Percentiles rank a stretch among this genome's conserved stretches.
phyloP scores from a whole-genome alignment of 1,140 invertebrate species.

The Lucilia cuprina region DNA sequence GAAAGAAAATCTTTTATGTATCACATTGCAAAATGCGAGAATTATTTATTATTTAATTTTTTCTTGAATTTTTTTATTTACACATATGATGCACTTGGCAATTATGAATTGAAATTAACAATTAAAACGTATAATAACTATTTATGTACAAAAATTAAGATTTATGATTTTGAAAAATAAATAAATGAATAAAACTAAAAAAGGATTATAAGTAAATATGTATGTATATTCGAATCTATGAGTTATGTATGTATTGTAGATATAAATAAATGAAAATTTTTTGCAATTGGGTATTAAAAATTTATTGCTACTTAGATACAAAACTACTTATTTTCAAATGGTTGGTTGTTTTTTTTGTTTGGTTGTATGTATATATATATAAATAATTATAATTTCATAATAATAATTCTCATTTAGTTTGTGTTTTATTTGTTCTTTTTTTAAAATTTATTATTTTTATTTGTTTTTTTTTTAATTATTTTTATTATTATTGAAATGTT shows the following conservation, averaged over 20 bases:
- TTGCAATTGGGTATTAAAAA: not conserved
- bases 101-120: too few relatives aligned
- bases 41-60: too few relatives aligned
- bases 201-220: not conserved
- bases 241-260: not conserved
- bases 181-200: not conserved
- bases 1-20: too few relatives aligned
- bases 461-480: not conserved
- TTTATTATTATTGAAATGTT: not conserved
- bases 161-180: too few relatives aligned
- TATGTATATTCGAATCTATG: not conserved
- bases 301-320: conserved; percentile 29
- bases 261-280: not conserved
- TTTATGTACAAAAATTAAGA: too few relatives aligned
- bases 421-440: not conserved
- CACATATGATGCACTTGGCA: too few relatives aligned
- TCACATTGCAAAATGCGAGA: too few relatives aligned
- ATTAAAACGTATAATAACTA: too few relatives aligned
- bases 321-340: conserved; percentile 13
- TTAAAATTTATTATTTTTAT: not conserved
- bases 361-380: not conserved
- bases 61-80: too few relatives aligned
- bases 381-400: not conserved
- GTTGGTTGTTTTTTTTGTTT: not conserved
- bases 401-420: conserved; percentile 5